phyloP scores from a whole-genome alignment of 2,888 invertebrate genomes.

The Mystacides longicornis region DNA sequence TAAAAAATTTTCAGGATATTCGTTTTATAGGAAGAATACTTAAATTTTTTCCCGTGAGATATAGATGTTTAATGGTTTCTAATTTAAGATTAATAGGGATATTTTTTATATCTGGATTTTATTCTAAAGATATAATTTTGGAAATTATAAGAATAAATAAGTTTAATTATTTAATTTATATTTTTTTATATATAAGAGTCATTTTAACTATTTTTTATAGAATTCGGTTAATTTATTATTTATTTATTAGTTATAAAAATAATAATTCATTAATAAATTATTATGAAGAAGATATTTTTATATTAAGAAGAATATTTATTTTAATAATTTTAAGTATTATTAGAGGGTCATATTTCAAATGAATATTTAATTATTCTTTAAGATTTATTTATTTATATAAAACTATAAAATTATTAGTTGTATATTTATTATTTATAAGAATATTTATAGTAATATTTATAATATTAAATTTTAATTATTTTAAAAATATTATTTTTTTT shows the following conservation, averaged over 20 bases:
- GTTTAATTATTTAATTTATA: constrained; percentile 48
- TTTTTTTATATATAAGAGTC: constrained; percentile 50
- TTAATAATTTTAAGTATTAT: constrained; percentile 48
- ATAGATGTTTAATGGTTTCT: constrained; percentile 49
- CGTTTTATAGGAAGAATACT: constrained; percentile 50
- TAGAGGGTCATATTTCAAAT: constrained; percentile 48
- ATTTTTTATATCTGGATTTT: constrained; percentile 59
- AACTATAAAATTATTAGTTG: constrained; percentile 47
- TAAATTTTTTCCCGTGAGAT: constrained; percentile 45
- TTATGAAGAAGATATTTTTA: constrained; percentile 43
- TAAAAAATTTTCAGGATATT: constrained; percentile 59
- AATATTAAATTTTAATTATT: constrained; percentile 33
- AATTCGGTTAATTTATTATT: constrained; percentile 50
- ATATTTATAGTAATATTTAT: constrained; percentile 38
- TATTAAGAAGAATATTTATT: constrained; percentile 43
- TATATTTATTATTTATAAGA: constrained; percentile 44
- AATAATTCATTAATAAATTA: constrained; percentile 34
- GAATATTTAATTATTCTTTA: constrained; percentile 48
- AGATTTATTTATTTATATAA: constrained; percentile 48
- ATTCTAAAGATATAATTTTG: constrained; percentile 57
- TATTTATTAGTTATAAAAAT: constrained; percentile 45
- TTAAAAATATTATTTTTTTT: constrained; percentile 5
- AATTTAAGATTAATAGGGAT: constrained; percentile 56
- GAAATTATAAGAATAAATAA: constrained; percentile 46
- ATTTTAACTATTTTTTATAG: constrained; percentile 52